Conservation (phyloP, 2,797 vertebrate species). For the Rhabdophis nuchalis region DNA sequence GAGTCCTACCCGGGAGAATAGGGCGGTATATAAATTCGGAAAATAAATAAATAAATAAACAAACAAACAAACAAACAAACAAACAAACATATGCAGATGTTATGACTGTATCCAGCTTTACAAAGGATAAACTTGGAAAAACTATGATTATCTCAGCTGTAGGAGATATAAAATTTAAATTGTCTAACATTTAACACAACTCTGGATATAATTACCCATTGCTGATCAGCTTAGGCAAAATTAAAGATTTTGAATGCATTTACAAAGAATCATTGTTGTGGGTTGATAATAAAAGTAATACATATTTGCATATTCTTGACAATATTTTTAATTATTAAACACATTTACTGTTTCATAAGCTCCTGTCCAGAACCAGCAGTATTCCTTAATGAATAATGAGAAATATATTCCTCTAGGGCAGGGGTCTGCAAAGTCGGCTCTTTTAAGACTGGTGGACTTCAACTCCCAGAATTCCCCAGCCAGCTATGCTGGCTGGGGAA, state of each 20-base stretch:
- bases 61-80: too few relatives aligned
- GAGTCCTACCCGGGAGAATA: too few relatives aligned
- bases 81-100: too few relatives aligned
- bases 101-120: neutral
- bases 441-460: too few relatives aligned
- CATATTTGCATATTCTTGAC: neutral
- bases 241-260: neutral
- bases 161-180: neutral
- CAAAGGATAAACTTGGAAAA: neutral
- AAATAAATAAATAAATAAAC: too few relatives aligned
- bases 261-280: neutral
- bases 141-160: neutral
- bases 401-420: neutral
- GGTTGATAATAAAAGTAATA: neutral
- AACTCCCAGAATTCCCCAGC: too few relatives aligned
- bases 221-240: neutral
- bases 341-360: neutral
- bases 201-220: neutral
- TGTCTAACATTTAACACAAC: neutral
- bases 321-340: neutral
- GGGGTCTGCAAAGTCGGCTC: too few relatives aligned
- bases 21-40: too few relatives aligned
- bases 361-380: neutral
- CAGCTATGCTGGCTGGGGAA: too few relatives aligned
- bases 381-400: neutral